Evolutionary conservation across 1,140 invertebrate species (phyloP), one percentile per base, ranked within the genome.

Genomic region (Holcopasites calliopsidis): DNA sequence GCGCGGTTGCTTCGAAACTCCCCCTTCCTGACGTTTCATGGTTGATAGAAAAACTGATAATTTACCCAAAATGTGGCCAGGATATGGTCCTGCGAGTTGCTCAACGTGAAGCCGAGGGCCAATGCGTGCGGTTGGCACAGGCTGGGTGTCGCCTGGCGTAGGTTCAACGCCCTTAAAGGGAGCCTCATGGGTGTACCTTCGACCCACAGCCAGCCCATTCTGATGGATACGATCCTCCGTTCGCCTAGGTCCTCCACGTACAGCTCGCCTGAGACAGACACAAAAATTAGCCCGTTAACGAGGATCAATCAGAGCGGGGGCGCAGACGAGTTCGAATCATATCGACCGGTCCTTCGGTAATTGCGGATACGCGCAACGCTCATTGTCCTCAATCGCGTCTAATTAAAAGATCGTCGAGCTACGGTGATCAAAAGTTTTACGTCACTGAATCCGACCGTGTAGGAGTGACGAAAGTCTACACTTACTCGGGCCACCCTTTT

Each of bases 151-250:
- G 92, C 92, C 76, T 92, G 92, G 66, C 89, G 90, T 21, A 93
- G 87, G 82, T 93, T 93, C 65, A 93, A 88, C 52, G 91, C 89
- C 76, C 92, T 89, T 75, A 93, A 75, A 3, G 92, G 88, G 47
- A 93, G 76, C 35, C 89, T 87, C 89, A 90, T 90, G 49, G 87
- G 87, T 18, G 89, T 89, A 55, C 89, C 89, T 65, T 90, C 90
- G 52, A 91, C 90, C 90, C 90, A 92, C 28, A 92, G 80, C 89
- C 89, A 91, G 40, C 91, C 91, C 91, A 92, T 92, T 65, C 90
- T 87, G 80, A 92, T 90, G 72, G 86, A 88, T 40, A 91, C 90
- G 54, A 87, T 89, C 74, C 87, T 85, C 31, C 88, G 87, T 73
- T 91, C 90, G 52, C 72, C 85, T 58, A 91, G 78, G 28, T 91